Base-by-base conservation (phyloP, 2,888 invertebrate genomes). In the Scaptomyza cyrtandrae region DNA sequence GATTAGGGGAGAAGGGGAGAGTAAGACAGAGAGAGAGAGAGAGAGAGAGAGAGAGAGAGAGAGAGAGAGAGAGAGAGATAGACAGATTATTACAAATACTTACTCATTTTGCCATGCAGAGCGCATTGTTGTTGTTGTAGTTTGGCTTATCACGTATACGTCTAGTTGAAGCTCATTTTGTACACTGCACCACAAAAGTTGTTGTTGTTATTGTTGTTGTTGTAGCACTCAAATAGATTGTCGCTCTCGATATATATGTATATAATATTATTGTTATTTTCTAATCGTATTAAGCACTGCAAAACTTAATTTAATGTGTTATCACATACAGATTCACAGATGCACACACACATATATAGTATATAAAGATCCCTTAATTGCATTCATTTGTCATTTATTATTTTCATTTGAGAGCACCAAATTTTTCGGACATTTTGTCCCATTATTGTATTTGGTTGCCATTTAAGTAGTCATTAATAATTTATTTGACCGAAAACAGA, bases 381-480 rank as follows among this genome's bases (percentile, higher is more conserved):
- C 44, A 54, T 37, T 50, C 66, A 48, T 49, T 71, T 53, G 57
- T 48, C 53, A 58, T 84, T 70, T 71, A 58, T 39, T 37, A 45
- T 52, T 52, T 64, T 55, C 35, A 0, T 24, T 14, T 2, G 14
- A n/a, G n/a, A n/a, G 7, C 14, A 14, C 2, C 53, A 52, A 45
- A 58, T 63, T 43, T 43, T 50, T 63, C 24, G 3, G 1, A 14
- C 39, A 19, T 49, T 58, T 74, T 75, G 67, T 75, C 59, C 35
- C 35, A 57, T 74, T 55, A 14, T 24, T 61, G 41, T 45, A 49
- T 49, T 69, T 60, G 59, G 50, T 64, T 68, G 70, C 63, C 69
- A 70, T 74, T 77, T 75, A 70, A 84, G 75, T 78, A 68, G 70
- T 75, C 78, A 81, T 78, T 72, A 75, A 85, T 75, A 72, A 87